These are phyloP conservation scores for Gobius niger DNA, from an alignment of 2,113 vertebrate genomes.

Conservation along the genomic window DNA sequence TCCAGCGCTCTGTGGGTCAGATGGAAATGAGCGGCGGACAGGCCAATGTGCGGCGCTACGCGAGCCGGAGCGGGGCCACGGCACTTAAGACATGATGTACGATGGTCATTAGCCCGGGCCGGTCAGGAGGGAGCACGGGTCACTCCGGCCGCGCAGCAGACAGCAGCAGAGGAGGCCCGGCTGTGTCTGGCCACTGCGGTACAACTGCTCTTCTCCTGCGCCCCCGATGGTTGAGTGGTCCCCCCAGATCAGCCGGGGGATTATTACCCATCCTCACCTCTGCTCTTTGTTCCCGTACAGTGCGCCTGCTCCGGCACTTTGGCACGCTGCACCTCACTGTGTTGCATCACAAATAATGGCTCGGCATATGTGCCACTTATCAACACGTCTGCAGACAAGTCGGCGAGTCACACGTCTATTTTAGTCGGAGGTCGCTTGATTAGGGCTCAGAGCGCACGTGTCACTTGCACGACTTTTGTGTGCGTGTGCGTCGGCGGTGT, in stretches of 20 bases:
- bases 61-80: constrained; percentile 50
- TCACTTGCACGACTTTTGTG: constrained; percentile 56
- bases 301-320: constrained; percentile 39
- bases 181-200: constrained; percentile 59
- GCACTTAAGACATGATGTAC: constrained; percentile 81
- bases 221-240: constrained; percentile 56
- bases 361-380: constrained; percentile 76
- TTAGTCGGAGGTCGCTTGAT: constrained; percentile 71
- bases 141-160: constrained; percentile 57
- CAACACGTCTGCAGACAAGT: constrained; percentile 77
- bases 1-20: constrained; percentile 73
- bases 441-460: constrained; percentile 62
- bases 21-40: constrained; percentile 68
- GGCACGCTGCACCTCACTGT: constrained; percentile 23
- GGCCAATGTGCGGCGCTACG: constrained; percentile 45
- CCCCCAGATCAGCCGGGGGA: constrained; percentile 60
- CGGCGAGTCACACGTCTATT: constrained; percentile 79
- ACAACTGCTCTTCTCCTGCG: constrained; percentile 49
- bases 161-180: constrained; percentile 49
- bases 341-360: constrained; percentile 72
- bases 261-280: constrained; percentile 70
- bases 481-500: constrained; percentile 39
- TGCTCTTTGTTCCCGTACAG: constrained; percentile 70
- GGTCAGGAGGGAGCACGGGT: constrained; percentile 70
- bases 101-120: constrained; percentile 74